Conservation (phyloP, 2,888 invertebrate genomes). For the Poecilus cupreus region DNA sequence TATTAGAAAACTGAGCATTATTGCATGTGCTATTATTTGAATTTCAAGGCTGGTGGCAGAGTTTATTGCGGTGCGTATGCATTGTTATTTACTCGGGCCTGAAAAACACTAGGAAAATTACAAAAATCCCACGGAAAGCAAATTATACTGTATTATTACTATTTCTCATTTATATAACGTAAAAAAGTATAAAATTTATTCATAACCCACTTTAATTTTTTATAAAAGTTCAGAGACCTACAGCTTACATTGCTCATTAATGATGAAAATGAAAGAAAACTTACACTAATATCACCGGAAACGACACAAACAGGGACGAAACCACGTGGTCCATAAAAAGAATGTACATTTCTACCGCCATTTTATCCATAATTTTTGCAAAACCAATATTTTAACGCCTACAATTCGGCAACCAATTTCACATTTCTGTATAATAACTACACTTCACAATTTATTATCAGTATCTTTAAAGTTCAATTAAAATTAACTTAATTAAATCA, state of each 20-base stretch:
- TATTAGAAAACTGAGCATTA: slow-evolving; percentile 38
- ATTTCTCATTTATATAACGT: not conserved
- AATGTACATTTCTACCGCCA: too few species aligned
- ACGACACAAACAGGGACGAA: not conserved
- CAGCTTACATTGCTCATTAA: too few species aligned
- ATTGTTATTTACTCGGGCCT: slow-evolving; percentile 22
- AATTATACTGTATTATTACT: not conserved
- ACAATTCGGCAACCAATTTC: not conserved
- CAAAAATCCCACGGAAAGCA: not conserved
- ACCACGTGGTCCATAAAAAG: not conserved
- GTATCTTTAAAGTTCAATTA: not conserved
- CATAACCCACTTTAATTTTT: too few species aligned
- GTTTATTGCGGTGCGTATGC: not conserved
- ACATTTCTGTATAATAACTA: not conserved
- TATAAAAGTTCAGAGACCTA: too few species aligned
- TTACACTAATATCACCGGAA: not conserved
- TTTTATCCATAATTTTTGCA: not conserved
- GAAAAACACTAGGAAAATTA: slow-evolving; percentile 13
- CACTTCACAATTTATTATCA: not conserved
- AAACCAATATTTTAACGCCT: not conserved
- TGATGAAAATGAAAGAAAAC: not conserved
- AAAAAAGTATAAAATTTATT: not conserved
- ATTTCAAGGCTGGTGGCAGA: slow-evolving; percentile 1
- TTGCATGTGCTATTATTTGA: slow-evolving; percentile 34
- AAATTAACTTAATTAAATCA: not conserved